Evolutionary conservation across 1,140 invertebrate genomes (phyloP).

Genomic region (Choristoneura fumiferana): DNA sequence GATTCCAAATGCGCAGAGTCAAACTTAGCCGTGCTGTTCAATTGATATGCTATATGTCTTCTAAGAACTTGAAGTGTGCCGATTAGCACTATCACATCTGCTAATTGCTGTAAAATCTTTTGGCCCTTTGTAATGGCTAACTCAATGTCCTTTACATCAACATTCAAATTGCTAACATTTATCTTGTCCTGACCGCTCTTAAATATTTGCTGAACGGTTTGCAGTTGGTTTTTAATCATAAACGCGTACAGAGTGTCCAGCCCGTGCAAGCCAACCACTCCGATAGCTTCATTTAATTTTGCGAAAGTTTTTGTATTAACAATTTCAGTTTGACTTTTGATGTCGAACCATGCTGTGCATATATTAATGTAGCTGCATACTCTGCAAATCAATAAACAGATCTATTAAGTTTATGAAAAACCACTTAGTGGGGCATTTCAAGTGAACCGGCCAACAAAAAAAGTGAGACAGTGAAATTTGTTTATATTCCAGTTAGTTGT

Average conservation of each 20-base stretch:
- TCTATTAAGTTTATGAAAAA: too few relatives aligned
- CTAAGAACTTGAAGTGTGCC: slow-evolving; percentile 94
- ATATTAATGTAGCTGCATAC: slow-evolving; percentile 90
- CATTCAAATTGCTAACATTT: slow-evolving; percentile 27
- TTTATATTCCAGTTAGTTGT: too few relatives aligned
- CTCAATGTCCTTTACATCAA: slow-evolving; percentile 56
- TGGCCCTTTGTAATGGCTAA: slow-evolving; percentile 62
- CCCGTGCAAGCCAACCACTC: slow-evolving; percentile 92
- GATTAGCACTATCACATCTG: slow-evolving; percentile 87
- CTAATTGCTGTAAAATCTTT: slow-evolving; percentile 84
- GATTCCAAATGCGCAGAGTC: slow-evolving; percentile 94
- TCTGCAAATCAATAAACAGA: slow-evolving; percentile 79
- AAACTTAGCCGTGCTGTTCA: slow-evolving; percentile 95
- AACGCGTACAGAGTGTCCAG: slow-evolving; percentile 93
- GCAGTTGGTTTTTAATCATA: slow-evolving; percentile 91
- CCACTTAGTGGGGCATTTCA: too few relatives aligned
- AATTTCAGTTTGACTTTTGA: slow-evolving; percentile 89
- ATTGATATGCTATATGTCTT: slow-evolving; percentile 91
- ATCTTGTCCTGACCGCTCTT: slow-evolving; percentile 56
- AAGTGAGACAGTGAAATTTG: too few relatives aligned
- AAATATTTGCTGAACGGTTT: slow-evolving; percentile 79
- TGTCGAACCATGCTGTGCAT: slow-evolving; percentile 94
- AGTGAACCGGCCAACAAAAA: too few relatives aligned
- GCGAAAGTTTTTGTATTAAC: slow-evolving; percentile 91
- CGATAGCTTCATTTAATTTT: slow-evolving; percentile 90